Base-by-base conservation (phyloP, 2,888 invertebrate species). In the Drosophila nigritarsus region DNA sequence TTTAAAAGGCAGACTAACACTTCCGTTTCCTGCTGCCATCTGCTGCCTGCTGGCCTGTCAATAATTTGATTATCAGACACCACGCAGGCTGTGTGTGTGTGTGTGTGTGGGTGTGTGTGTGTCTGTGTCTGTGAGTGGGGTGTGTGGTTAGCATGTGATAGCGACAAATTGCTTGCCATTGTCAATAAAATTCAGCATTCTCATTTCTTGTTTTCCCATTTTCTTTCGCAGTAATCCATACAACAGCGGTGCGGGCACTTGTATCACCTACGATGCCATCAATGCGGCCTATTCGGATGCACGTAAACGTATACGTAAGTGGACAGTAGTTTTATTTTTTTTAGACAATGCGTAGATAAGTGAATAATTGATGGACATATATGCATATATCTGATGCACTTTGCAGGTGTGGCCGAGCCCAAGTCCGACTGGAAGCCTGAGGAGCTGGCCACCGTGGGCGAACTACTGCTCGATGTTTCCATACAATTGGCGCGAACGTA, bases 281-380 rank as follows among this genome's bases (percentile, higher is more conserved):
- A 97, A 98, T 94, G 96, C 96, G 85, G 98, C 98, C 51, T 98
- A 97, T 93, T 93, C 96, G 80, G 97, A 97, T 92, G 97, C 97
- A 58, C 95, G 97, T 89, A 97, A 97, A 93, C 95, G 97, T 94
- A 96, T 97, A 90, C 95, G 98, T 98, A 94, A 96, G 97, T 96
- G 13, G 8, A 9, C 18, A 49, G 15, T 29, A 2, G 13, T 55
- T n/a, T 13, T 18, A 9, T 13, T n/a, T n/a, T 40, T 42, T 3
- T 42, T 42, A 7, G 13, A 45, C 20, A 45, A 20, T 45, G 45
- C 13, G 45, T 48, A 15, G 20, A 15, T 55, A 68, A 30, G 36
- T 56, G 30, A 13, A 38, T 13, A 29, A 65, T 51, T 24, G 20
- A 67, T 40, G 11, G 15, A 34, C 5, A 54, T 59, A 55, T 45